These are phyloP conservation scores for Xylocopa sonorina DNA, from an alignment of 1,140 invertebrate species.

Conservation along the genomic window DNA sequence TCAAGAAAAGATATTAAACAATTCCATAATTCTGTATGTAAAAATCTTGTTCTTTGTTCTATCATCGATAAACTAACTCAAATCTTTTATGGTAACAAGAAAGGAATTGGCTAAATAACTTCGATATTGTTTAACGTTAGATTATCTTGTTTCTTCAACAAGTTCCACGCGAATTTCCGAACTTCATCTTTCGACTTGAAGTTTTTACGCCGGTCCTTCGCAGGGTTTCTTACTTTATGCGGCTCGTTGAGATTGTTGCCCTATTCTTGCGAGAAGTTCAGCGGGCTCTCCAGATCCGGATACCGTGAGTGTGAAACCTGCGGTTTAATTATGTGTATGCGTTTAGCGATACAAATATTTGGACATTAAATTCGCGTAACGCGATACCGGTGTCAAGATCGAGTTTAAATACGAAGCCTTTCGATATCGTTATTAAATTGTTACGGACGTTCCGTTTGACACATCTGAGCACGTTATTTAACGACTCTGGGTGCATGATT, in stretches of 20 bases:
- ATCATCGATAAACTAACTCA: no score
- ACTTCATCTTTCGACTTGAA: background rate
- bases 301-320: background rate
- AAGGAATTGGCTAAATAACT: no score
- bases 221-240: constrained; percentile 3
- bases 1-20: no score
- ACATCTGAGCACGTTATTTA: background rate
- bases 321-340: background rate
- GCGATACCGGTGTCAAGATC: background rate
- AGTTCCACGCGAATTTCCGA: background rate
- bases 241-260: background rate
- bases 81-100: no score
- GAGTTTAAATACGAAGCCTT: background rate
- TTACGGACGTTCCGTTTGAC: background rate
- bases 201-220: background rate
- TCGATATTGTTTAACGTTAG: no score
- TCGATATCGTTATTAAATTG: background rate
- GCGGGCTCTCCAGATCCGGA: background rate
- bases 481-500: no score
- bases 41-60: no score
- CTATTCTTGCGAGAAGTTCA: background rate
- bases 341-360: background rate
- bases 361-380: background rate
- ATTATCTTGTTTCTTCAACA: background rate
- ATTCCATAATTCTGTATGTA: no score